Evolutionary conservation across 2,888 invertebrate species (phyloP).

Genomic region (Temnothorax ravouxi): DNA sequence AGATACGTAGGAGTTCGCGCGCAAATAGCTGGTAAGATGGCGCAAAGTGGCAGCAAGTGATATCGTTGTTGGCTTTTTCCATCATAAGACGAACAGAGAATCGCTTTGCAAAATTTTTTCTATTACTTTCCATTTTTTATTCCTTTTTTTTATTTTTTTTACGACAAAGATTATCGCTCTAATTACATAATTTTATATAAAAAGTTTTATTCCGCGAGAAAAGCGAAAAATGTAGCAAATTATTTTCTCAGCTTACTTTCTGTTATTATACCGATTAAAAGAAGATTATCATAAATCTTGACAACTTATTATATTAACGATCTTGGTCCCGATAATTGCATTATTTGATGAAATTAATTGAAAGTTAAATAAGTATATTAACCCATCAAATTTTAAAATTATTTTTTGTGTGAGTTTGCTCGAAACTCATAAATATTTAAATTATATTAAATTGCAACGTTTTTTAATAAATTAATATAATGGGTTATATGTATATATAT

Average conservation of each 20-base stretch:
- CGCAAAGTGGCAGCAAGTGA: slow-evolving; percentile 14
- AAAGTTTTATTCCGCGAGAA: neutral
- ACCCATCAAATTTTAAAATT: neutral
- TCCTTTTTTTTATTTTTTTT: too few relatives aligned
- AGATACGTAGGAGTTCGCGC: slow-evolving; percentile 54
- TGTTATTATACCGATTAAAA: too few relatives aligned
- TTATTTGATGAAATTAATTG: neutral
- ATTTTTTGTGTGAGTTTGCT: neutral
- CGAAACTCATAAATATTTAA: neutral
- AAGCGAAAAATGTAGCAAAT: neutral
- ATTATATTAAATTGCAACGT: slow-evolving; percentile 5
- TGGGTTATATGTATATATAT: too few relatives aligned
- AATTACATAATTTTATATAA: neutral
- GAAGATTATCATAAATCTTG: neutral
- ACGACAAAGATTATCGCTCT: neutral
- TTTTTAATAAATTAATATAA: slow-evolving; percentile 32
- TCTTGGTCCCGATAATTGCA: neutral
- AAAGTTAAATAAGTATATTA: neutral
- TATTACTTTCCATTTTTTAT: too few relatives aligned
- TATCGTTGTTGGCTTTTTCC: slow-evolving; percentile 62
- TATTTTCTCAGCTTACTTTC: neutral
- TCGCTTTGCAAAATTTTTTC: neutral
- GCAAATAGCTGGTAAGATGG: slow-evolving; percentile 40
- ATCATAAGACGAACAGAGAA: neutral
- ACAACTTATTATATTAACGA: neutral